Conservation (phyloP, 2,113 vertebrate species). For the Sinocyclocheilus anshuiensis region DNA sequence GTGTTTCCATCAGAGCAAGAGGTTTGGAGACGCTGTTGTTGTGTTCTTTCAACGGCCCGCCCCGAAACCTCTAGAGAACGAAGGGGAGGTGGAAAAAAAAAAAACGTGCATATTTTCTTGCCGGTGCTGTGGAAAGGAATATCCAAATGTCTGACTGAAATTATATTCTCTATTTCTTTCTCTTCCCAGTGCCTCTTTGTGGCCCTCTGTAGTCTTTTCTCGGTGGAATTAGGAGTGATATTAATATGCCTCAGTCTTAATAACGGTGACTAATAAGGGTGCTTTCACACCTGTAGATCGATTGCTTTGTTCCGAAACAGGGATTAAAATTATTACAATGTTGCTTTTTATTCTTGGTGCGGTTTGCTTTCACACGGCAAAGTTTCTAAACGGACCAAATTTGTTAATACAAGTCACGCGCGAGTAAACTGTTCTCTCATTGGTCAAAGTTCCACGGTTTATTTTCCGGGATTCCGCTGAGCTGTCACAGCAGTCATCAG, state of each 20-base stretch:
- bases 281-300: too few relatives aligned
- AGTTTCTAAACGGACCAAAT: too few relatives aligned
- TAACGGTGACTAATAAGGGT: background rate
- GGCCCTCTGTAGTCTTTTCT: background rate
- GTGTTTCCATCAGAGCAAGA: background rate
- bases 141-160: conserved; percentile 11
- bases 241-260: background rate
- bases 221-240: conserved; percentile 4
- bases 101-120: background rate
- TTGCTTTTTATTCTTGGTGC: too few relatives aligned
- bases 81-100: conserved; percentile 16
- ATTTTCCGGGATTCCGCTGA: too few relatives aligned
- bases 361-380: too few relatives aligned
- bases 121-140: conserved; percentile 3
- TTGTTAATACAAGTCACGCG: too few relatives aligned
- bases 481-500: too few relatives aligned
- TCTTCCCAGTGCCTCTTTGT: background rate
- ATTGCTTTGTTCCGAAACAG: too few relatives aligned
- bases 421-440: too few relatives aligned
- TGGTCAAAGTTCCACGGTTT: too few relatives aligned
- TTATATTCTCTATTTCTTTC: background rate
- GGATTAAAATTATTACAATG: too few relatives aligned
- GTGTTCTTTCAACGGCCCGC: conserved; percentile 5
- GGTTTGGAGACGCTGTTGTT: conserved; percentile 31
- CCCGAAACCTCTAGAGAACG: conserved; percentile 15